Conservation (phyloP, 2,888 invertebrate species). For the Mactromeris polynyma region DNA sequence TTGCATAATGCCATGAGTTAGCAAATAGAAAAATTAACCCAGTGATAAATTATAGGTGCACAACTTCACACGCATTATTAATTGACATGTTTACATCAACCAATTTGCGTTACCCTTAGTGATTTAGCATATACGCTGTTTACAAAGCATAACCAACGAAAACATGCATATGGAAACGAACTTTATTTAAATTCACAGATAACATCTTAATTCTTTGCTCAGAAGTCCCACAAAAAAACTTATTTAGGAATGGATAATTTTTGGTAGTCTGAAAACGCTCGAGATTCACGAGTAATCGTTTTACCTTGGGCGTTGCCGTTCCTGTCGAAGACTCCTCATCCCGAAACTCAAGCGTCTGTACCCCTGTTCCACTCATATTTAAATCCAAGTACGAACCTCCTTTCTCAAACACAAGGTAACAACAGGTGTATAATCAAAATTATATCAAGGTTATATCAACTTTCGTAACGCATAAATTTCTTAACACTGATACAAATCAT, state of each 20-base stretch:
- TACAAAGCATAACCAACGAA: too few species aligned
- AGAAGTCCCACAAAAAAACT: not conserved
- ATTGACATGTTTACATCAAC: not conserved
- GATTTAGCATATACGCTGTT: not conserved
- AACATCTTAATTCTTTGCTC: not conserved
- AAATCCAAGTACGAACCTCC: not conserved
- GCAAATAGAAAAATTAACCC: not conserved
- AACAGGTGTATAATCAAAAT: not conserved
- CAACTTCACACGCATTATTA: not conserved
- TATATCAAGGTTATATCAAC: not conserved
- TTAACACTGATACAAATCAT: not conserved
- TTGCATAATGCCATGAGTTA: not conserved
- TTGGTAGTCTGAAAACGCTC: not conserved
- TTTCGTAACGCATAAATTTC: not conserved
- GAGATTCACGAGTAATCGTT: not conserved
- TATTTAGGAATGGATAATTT: not conserved
- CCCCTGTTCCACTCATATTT: not conserved
- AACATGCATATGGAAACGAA: not conserved
- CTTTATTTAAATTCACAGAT: too few species aligned
- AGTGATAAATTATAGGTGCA: not conserved
- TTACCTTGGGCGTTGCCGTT: constrained; percentile 60
- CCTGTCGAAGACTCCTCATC: constrained; percentile 55
- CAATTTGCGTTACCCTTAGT: not conserved
- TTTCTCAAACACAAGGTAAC: not conserved
- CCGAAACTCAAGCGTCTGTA: constrained; percentile 41